Evolutionary conservation across 2,888 invertebrate species (phyloP).

Genomic region (Andricus curvator): DNA sequence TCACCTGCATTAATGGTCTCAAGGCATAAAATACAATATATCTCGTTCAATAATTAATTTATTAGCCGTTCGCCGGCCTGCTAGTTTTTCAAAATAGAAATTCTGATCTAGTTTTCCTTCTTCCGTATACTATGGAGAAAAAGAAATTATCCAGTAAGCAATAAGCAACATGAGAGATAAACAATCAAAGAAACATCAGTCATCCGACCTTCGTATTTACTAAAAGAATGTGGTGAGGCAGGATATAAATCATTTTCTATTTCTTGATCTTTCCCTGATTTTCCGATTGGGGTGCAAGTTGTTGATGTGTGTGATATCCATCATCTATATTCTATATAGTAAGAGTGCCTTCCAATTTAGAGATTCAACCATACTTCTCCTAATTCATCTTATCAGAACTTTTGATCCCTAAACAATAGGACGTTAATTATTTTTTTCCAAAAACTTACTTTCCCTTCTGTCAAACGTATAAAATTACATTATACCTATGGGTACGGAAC

Average conservation of each 20-base stretch:
- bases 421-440: background rate
- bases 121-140: background rate
- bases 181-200: slow-evolving; percentile 38
- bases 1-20: background rate
- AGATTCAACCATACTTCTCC: background rate
- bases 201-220: slow-evolving; percentile 24
- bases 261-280: slow-evolving; percentile 55
- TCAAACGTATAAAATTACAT: background rate
- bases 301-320: slow-evolving; percentile 62
- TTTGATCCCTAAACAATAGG: background rate
- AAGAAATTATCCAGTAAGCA: slow-evolving; percentile 11
- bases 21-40: too few relatives aligned
- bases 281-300: slow-evolving; percentile 52
- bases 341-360: background rate
- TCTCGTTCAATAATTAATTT: too few relatives aligned
- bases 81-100: background rate
- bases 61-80: too few relatives aligned
- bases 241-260: slow-evolving; percentile 57
- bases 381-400: background rate
- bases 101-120: background rate
- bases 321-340: slow-evolving; percentile 41
- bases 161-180: slow-evolving; percentile 35
- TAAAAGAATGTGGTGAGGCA: slow-evolving; percentile 42
- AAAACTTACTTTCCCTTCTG: background rate
- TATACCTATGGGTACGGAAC: too few relatives aligned